Conservation (phyloP, 2,797 vertebrate genomes). For the Sebastes cheni region DNA sequence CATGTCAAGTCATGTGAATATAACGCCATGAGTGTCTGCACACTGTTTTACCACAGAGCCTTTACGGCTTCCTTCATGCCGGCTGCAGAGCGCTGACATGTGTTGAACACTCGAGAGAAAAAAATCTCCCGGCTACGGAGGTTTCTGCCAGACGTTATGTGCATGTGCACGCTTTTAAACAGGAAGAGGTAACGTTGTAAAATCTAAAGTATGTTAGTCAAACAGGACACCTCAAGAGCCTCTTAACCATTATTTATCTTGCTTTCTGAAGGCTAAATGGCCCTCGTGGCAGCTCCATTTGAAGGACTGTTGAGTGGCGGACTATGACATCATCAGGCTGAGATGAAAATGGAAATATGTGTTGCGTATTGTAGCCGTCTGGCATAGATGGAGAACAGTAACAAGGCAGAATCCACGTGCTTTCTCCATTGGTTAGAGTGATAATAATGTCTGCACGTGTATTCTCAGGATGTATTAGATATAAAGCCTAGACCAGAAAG, state of each 20-base stretch:
- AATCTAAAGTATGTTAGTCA: constrained; percentile 64
- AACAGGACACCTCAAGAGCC: constrained; percentile 62
- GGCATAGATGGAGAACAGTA: neutral
- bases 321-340: constrained; percentile 39
- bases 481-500: constrained; percentile 27
- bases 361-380: constrained; percentile 27
- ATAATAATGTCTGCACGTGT: constrained; percentile 40
- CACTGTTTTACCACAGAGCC: neutral
- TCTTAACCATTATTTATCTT: constrained; percentile 66
- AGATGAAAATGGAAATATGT: constrained; percentile 48
- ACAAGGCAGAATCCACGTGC: constrained; percentile 16
- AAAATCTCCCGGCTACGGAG: constrained; percentile 28
- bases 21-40: neutral
- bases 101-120: constrained; percentile 46
- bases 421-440: constrained; percentile 23
- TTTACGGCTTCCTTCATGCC: neutral
- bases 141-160: constrained; percentile 26
- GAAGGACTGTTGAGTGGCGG: constrained; percentile 25
- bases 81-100: constrained; percentile 31
- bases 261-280: constrained; percentile 57
- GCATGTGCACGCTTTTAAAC: constrained; percentile 53
- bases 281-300: constrained; percentile 37
- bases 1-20: constrained; percentile 7
- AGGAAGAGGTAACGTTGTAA: constrained; percentile 58
- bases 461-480: constrained; percentile 44